Percentiles rank a stretch among this genome's conserved stretches.
Conservation (phyloP, 1,140 invertebrate genomes). For the Cotesia vestalis region DNA sequence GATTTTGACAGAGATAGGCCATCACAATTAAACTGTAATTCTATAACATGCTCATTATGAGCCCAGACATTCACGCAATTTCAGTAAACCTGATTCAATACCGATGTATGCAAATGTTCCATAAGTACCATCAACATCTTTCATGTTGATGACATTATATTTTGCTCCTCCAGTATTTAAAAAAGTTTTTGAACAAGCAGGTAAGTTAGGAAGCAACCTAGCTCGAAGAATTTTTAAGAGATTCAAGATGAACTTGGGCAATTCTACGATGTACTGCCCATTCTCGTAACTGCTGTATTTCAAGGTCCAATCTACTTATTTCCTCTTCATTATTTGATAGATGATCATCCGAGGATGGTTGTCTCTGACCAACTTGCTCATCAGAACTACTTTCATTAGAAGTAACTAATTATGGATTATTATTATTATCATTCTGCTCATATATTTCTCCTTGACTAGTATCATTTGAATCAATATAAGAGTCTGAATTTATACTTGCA, state of each 20-base stretch:
- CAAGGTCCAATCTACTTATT: neutral
- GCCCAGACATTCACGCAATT: constrained; percentile 31
- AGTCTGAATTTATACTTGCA: neutral
- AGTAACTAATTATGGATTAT: neutral
- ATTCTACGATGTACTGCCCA: constrained; percentile 21
- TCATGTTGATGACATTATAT: constrained; percentile 29
- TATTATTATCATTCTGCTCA: neutral
- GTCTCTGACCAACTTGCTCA: neutral
- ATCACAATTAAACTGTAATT: constrained; percentile 32
- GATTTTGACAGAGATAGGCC: constrained; percentile 28
- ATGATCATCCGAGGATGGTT: neutral
- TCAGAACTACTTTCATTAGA: constrained; percentile 1
- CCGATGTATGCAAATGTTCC: constrained; percentile 32
- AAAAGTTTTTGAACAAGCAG: constrained; percentile 33
- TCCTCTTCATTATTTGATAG: neutral
- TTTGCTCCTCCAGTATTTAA: constrained; percentile 16
- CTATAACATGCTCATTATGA: constrained; percentile 22
- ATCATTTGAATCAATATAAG: neutral
- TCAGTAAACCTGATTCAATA: constrained; percentile 9
- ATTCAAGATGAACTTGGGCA: constrained; percentile 24
- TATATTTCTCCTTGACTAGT: neutral
- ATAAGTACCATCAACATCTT: constrained; percentile 10
- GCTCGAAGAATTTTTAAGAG: constrained; percentile 27
- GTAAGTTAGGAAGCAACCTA: constrained; percentile 28
- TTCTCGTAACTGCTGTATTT: constrained; percentile 11